Evolutionary conservation across 2,797 vertebrate genomes (phyloP).

Genomic region (Nannoperca obscura): DNA sequence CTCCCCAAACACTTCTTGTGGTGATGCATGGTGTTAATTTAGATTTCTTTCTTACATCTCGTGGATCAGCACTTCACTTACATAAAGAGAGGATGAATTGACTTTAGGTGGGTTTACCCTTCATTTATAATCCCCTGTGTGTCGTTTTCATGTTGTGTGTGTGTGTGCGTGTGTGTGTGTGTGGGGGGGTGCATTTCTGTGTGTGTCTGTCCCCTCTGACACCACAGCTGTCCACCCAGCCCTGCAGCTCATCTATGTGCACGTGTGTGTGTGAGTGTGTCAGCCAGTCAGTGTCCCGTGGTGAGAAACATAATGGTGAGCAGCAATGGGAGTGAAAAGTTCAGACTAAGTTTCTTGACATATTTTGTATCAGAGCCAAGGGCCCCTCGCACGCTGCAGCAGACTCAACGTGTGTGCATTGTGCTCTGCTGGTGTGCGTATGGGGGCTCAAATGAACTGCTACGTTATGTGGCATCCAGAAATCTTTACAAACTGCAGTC

Average conservation of each 20-base stretch:
- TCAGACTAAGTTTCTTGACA: slow-evolving; percentile 73
- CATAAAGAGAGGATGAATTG: background rate
- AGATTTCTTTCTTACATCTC: background rate
- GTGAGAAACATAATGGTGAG: slow-evolving; percentile 64
- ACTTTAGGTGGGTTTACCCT: background rate
- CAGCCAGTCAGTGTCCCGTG: slow-evolving; percentile 49
- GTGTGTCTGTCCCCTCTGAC: slow-evolving; percentile 50
- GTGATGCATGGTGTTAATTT: background rate
- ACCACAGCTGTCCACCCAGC: slow-evolving; percentile 70
- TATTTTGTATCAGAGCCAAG: slow-evolving; percentile 70
- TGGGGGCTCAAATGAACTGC: slow-evolving; percentile 12
- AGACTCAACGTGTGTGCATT: slow-evolving; percentile 9
- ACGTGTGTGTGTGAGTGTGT: slow-evolving; percentile 31
- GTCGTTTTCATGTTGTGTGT: no score
- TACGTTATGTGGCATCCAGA: background rate
- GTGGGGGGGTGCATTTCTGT: slow-evolving; percentile 53
- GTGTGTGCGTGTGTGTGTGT: slow-evolving; percentile 46
- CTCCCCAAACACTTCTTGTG: background rate
- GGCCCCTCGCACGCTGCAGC: slow-evolving; percentile 49
- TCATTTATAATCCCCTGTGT: background rate
- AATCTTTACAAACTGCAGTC: background rate
- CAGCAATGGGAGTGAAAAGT: slow-evolving; percentile 75
- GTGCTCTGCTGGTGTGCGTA: background rate
- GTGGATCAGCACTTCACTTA: background rate
- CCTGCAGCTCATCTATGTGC: slow-evolving; percentile 52